phyloP scores from a whole-genome alignment of 2,888 invertebrate genomes.

The Tetranychus truncatus region DNA sequence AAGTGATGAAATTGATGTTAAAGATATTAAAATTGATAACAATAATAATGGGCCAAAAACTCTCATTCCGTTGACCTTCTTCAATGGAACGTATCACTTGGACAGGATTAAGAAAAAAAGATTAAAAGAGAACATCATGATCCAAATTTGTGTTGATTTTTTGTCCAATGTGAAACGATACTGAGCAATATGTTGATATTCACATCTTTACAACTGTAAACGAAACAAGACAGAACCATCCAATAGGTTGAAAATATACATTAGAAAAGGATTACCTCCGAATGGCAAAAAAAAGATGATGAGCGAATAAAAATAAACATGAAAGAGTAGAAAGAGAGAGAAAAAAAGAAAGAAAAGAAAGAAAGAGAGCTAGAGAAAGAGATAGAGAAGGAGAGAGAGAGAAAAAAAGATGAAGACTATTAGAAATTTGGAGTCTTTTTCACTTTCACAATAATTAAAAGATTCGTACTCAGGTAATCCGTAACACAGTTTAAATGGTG shows the following conservation, averaged over 20 bases:
- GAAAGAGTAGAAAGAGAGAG: neutral
- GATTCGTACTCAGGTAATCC: too few species aligned
- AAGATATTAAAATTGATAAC: neutral
- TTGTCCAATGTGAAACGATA: neutral
- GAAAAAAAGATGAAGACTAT: neutral
- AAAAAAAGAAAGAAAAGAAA: neutral
- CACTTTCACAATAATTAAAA: too few species aligned
- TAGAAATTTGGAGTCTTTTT: neutral
- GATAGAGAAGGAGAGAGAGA: neutral
- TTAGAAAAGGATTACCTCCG: neutral
- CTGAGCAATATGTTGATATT: neutral
- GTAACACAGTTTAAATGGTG: too few species aligned
- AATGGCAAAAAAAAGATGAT: neutral
- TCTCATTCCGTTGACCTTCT: neutral
- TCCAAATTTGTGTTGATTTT: neutral
- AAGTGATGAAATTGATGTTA: neutral
- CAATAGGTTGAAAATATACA: neutral
- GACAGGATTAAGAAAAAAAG: neutral
- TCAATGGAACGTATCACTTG: slow-evolving; percentile 1
- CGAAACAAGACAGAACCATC: neutral
- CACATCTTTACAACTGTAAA: neutral
- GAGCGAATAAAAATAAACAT: neutral
- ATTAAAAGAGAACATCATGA: neutral
- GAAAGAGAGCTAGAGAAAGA: neutral
- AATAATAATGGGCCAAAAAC: neutral